These are phyloP conservation scores for Chloroceryle inda DNA, from an alignment of 2,797 vertebrate genomes.

Conservation along the genomic window DNA sequence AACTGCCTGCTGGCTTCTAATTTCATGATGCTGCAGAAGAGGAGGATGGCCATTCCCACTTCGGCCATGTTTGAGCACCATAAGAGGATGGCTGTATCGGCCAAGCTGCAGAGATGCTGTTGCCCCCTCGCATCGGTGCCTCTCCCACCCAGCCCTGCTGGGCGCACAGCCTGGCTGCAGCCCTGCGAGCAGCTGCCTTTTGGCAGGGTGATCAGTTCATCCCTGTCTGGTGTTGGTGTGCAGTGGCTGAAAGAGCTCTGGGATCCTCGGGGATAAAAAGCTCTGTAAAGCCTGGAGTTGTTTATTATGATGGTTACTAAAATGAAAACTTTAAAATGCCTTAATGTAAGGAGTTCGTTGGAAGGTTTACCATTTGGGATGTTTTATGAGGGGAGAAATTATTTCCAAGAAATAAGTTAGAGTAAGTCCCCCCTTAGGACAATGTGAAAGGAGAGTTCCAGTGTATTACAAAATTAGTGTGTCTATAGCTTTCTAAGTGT, in stretches of 20 bases:
- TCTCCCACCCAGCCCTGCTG: neutral
- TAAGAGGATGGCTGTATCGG: fast-evolving
- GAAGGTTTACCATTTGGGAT: neutral
- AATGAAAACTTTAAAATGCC: neutral
- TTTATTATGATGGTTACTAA: neutral
- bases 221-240: fast-evolving
- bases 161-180: fast-evolving
- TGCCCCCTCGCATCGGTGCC: fast-evolving
- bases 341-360: neutral
- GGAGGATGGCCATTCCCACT: neutral
- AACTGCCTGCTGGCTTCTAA: neutral
- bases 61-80: neutral
- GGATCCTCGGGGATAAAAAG: neutral
- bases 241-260: neutral
- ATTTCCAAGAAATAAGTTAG: constrained; percentile 38
- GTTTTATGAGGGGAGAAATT: constrained; percentile 22
- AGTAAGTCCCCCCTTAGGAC: neutral
- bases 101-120: neutral
- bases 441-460: constrained; percentile 20
- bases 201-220: fast-evolving
- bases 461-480: constrained; percentile 33
- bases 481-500: neutral
- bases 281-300: neutral
- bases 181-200: neutral
- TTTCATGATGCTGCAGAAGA: neutral